These are phyloP conservation scores for Corvus moneduloides DNA, from an alignment of 2,113 vertebrate species.

Conservation along the genomic window DNA sequence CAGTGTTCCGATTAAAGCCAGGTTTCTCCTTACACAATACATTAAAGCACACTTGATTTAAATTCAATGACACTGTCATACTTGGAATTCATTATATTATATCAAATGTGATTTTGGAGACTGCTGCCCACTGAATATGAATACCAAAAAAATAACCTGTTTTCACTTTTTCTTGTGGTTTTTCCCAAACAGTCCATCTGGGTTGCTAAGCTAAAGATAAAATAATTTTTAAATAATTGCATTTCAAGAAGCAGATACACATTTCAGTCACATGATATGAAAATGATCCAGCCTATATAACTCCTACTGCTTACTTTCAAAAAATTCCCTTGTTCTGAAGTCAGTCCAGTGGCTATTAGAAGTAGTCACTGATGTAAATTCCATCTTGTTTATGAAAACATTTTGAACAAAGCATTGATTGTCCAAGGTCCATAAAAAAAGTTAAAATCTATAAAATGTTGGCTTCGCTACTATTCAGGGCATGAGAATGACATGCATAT, in stretches of 20 bases:
- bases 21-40: not conserved
- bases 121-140: not conserved
- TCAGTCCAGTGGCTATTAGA: constrained; percentile 32
- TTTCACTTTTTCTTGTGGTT: not conserved
- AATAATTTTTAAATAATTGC: not conserved
- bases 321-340: constrained; percentile 63
- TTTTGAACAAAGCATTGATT: constrained; percentile 61
- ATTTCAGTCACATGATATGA: constrained; percentile 13
- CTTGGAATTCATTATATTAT: not conserved
- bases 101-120: not conserved
- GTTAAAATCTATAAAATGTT: constrained; percentile 46
- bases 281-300: constrained; percentile 26
- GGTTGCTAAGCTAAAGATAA: not conserved
- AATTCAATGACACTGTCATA: not conserved
- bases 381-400: constrained; percentile 63
- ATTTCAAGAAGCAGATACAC: not conserved
- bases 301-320: constrained; percentile 45
- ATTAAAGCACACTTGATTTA: not conserved
- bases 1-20: not conserved
- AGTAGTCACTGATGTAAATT: constrained; percentile 54
- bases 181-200: not conserved
- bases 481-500: constrained; percentile 48
- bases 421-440: constrained; percentile 36
- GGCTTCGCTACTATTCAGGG: constrained; percentile 16
- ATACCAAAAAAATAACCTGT: not conserved